Evolutionary conservation across 2,113 vertebrate species (phyloP), one percentile per base, ranked within the genome.

Genomic region (Dromaius novaehollandiae): DNA sequence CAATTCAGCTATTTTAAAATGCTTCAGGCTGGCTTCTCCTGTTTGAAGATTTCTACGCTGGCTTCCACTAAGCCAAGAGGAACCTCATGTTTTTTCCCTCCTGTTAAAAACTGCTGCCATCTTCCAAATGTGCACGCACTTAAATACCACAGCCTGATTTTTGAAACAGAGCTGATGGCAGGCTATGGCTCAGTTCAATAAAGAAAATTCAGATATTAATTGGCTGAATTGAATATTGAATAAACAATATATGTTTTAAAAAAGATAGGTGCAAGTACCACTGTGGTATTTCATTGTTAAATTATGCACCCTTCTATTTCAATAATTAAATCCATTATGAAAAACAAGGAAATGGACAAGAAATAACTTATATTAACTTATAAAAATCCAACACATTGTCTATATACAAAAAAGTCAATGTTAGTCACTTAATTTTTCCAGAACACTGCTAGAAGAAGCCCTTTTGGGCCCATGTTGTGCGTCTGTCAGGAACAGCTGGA

Each of bases 151-250:
- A 88, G 55, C 42, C 34, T 74, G 44, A 55, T 56, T 93, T 93
- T 64, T 80, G 71, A 93, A 89, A 85, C 18, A 51, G 51, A 89
- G 58, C 36, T 80, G 16, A 19, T 26, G 40, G 44, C 56, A 86
- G 75, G 32, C 55, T 91, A 56, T 51, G 88, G 32, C n/a, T 28
- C 40, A 86, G 50, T 26, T 92, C 58, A 80, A 20, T n/a, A 53
- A 73, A 66, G 65, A 82, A 70, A 77, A 86, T 42, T 75, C 17
- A 91, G 71, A 74, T 70, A 42, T 42, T 70, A 36, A 10, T 75
- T 86, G 82, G 91, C 76, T 93, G 87, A 93, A 83, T 84, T 94
- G 58, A 81, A 88, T 50, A 74, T 13, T n/a, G 55, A 88, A 30
- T 83, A 78, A 95, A 83, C 40, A 83, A 84, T 89, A 91, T 66